Evolutionary conservation across 2,888 invertebrate genomes (phyloP), one percentile per base, ranked within the genome.

Genomic region (Protonemura montana): DNA sequence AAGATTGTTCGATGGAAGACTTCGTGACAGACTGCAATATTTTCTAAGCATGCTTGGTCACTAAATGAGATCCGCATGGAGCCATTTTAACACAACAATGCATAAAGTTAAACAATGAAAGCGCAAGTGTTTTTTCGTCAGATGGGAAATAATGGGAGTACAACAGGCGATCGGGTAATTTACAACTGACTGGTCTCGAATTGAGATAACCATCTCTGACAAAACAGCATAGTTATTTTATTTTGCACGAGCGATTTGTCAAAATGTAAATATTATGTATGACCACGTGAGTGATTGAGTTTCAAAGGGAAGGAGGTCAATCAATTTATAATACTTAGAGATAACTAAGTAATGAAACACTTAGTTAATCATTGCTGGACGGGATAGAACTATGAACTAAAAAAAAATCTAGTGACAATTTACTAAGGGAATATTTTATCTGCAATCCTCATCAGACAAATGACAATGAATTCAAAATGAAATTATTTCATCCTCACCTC

Each of bases 111-210:
- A 84, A 84, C 84, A 84, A 59, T 59, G 59, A 84, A 84, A 84
- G 84, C 84, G 76, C 84, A 84, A 84, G 84, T 84, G 84, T 76
- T 84, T 42, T 83, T 83, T n/a, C 16, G 5, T 26, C 78, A 78
- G 78, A 7, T 28, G 78, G 28, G 59, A 82, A 85, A 85, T 85
- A 82, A 87, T 87, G 81, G 29, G 21, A 26, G 82, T n/a, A 13
- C 25, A 85, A 82, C 87, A 87, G 87, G 87, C 87, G 87, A 87
- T 76, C 85, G 29, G 35, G 87, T 80, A 81, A 87, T 85, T 87
- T 87, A 76, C 85, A 76, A 87, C 30, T 35, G 78, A 2, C 59
- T 84, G 84, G 76, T 84, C 16, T 26, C 59, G 29, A 21, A 10
- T n/a, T 25, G 26, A 21, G 83, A 26, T 83, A 21, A 10, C 6